Percentiles rank a stretch among this genome's conserved stretches.
These are phyloP conservation scores for Lophotis ruficrista DNA, from an alignment of 2,113 vertebrate genomes.

Conservation along the genomic window DNA sequence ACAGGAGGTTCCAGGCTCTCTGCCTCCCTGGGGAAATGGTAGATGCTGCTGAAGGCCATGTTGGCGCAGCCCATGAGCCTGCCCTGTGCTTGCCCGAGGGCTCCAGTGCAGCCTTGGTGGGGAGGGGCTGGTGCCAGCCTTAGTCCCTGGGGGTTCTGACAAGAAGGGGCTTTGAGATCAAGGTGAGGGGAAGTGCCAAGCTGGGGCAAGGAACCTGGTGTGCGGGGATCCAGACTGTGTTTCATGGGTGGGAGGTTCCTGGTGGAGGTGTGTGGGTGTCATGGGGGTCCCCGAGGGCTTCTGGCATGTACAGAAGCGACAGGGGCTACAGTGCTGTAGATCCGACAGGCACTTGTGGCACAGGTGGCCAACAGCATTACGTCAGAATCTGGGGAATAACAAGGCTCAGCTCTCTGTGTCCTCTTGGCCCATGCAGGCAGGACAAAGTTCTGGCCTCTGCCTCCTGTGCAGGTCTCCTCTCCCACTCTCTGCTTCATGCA, in stretches of 20 bases:
- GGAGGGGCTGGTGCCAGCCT: no score
- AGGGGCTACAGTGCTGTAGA: neutral
- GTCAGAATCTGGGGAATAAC: neutral
- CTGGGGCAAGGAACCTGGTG: fast-evolving
- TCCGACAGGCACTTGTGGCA: neutral
- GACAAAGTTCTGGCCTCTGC: neutral
- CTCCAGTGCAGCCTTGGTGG: no score
- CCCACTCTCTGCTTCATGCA: neutral
- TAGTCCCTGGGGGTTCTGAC: no score
- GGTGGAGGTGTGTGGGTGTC: neutral
- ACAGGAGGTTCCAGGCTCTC: neutral
- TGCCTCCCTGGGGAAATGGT: neutral
- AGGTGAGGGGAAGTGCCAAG: neutral
- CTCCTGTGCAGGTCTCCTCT: neutral
- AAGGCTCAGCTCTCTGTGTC: neutral
- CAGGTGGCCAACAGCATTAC: neutral
- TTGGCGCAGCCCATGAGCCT: neutral
- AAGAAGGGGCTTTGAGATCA: no score
- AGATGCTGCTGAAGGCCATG: neutral
- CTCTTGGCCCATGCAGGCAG: neutral
- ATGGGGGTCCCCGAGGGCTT: neutral
- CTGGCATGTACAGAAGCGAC: neutral
- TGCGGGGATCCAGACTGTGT: neutral
- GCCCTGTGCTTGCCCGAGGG: no score
- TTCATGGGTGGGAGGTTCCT: neutral